phyloP scores from a whole-genome alignment of 2,888 invertebrate species.

The Drosophila rellima region DNA sequence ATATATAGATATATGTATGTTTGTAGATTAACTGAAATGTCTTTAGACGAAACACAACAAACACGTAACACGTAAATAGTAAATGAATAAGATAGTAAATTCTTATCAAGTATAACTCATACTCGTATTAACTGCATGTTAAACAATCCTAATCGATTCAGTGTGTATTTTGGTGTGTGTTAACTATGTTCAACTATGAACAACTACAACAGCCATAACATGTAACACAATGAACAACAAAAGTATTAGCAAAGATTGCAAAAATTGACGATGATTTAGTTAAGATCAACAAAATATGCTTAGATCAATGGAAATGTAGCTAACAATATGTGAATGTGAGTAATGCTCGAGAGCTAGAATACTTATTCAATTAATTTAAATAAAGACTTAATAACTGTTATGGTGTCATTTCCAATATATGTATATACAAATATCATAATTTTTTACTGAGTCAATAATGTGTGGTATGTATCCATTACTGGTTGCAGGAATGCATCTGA shows the following conservation, averaged over 20 bases:
- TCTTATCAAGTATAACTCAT: slow-evolving; percentile 42
- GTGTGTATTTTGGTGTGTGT: slow-evolving; percentile 70
- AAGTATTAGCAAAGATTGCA: slow-evolving; percentile 8
- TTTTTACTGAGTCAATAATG: slow-evolving; percentile 2
- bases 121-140: slow-evolving; percentile 49
- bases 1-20: slow-evolving; percentile 51
- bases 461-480: slow-evolving; percentile 3
- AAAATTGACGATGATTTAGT: slow-evolving; percentile 16
- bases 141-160: slow-evolving; percentile 45
- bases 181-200: slow-evolving; percentile 64
- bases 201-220: slow-evolving; percentile 31
- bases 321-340: slow-evolving; percentile 24
- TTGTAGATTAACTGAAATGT: slow-evolving; percentile 48
- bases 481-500: background rate
- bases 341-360: slow-evolving; percentile 31
- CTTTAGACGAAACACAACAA: slow-evolving; percentile 37
- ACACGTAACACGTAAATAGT: slow-evolving; percentile 22
- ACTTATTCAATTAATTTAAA: slow-evolving; percentile 75
- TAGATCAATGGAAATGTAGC: slow-evolving; percentile 13
- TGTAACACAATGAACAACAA: slow-evolving; percentile 15
- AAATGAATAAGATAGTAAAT: slow-evolving; percentile 36
- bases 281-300: slow-evolving; percentile 12
- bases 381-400: slow-evolving; percentile 77
- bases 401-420: slow-evolving; percentile 56
- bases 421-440: background rate